Base-by-base conservation (phyloP, 2,888 invertebrate species). In the Eupsilia transversa region DNA sequence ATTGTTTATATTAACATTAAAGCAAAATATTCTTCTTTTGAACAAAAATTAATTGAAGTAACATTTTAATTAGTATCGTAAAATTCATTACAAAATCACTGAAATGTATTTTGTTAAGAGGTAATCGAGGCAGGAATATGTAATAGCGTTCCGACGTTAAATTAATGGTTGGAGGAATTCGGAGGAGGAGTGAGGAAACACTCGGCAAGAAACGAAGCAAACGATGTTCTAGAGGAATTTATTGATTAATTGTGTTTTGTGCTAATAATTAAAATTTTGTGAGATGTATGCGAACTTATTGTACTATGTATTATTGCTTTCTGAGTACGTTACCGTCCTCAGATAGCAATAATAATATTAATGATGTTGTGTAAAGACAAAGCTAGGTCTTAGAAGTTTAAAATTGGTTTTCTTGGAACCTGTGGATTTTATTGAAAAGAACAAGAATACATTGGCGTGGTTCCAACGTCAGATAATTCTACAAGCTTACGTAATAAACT, bases 1-100 rank as follows among this genome's bases (percentile, higher is more conserved):
- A 57, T 69, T 20, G 3, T 52, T 30, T 56, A 23, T 17, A 5
- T 64, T 49, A 33, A 64, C 27, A 54, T 52, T 3, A 33, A 65
- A 77, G 56, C 17, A 70, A 70, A 77, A 69, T n/a, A 63, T 70
- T 57, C 38, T 64, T 56, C 41, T 33, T 27, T 63, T 20, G 0
- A 72, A 41, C 65, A 49, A 70, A 72, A 61, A 49, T 59, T 69
- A 46, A 59, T 52, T 57, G 63, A 35, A 61, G 23, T 38, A 61
- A 66, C 23, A 59, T 75, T 77, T 67, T 82, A 81, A 82, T 66
- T 82, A 67, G 65, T 63, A 46, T 64, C 57, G 61, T 57, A 69
- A 74, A 82, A 74, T 69, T 78, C 17, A 63, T 72, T 78, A 63
- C 57, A 66, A 82, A 78, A 78, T 74, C 72, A 72, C 57, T 74